phyloP scores from a whole-genome alignment of 2,888 invertebrate species.

The Linnaemya tessellans region DNA sequence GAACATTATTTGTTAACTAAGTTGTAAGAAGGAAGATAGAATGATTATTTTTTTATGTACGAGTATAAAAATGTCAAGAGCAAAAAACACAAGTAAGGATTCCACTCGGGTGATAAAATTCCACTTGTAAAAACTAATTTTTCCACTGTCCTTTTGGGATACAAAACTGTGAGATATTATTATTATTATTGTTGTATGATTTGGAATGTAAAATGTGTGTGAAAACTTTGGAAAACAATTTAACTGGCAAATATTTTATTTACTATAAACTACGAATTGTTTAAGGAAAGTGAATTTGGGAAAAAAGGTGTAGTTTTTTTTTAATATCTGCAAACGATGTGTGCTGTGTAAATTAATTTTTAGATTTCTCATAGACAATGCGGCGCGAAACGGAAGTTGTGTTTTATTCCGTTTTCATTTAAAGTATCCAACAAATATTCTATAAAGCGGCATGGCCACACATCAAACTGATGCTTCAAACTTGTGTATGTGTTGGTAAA shows the following conservation, averaged over 20 bases:
- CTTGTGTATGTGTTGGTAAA: too few species aligned
- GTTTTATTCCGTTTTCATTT: too few species aligned
- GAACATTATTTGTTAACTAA: conserved; percentile 44
- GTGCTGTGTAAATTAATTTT: too few species aligned
- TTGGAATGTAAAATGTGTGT: conserved; percentile 23
- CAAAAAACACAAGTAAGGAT: conserved; percentile 42
- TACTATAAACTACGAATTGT: conserved; percentile 43
- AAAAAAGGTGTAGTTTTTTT: not conserved
- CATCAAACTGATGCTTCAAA: too few species aligned
- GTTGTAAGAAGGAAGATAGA: conserved; percentile 18
- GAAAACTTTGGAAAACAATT: conserved; percentile 12
- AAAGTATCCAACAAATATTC: too few species aligned
- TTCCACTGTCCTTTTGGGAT: conserved; percentile 15
- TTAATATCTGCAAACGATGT: too few species aligned
- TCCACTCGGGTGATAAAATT: conserved; percentile 50
- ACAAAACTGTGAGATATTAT: not conserved
- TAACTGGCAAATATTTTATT: conserved; percentile 12
- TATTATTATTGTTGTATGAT: conserved; percentile 7
- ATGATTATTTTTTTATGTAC: conserved; percentile 6
- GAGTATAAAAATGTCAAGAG: conserved; percentile 27
- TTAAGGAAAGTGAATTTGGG: conserved; percentile 8
- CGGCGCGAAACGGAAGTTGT: too few species aligned
- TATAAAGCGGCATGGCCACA: too few species aligned
- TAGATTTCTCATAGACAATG: too few species aligned
- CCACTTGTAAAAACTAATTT: conserved; percentile 24